Percentiles rank a stretch among this genome's conserved stretches.
Evolutionary conservation across 2,797 vertebrate genomes (phyloP).

Genomic region (Eospalax fontanierii): DNA sequence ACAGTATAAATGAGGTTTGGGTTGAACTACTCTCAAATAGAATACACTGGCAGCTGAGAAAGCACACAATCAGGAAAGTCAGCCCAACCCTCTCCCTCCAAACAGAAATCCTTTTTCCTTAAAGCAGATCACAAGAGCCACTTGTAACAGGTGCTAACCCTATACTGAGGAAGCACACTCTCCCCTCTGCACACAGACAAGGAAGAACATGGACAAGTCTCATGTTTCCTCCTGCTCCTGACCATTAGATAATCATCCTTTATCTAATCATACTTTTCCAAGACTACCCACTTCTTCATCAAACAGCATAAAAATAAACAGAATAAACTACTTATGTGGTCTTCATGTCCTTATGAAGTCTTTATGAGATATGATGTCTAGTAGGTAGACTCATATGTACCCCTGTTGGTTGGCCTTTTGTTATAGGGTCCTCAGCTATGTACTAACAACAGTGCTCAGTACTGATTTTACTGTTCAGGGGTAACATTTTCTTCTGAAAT

Average conservation of each 20-base stretch:
- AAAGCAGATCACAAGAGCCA: background rate
- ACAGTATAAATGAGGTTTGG: background rate
- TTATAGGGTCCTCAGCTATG: background rate
- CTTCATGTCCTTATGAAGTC: background rate
- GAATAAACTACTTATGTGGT: background rate
- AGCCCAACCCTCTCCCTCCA: background rate
- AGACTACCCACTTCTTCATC: background rate
- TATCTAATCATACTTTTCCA: background rate
- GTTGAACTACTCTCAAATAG: background rate
- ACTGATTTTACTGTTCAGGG: background rate
- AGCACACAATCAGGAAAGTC: background rate
- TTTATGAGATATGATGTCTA: background rate
- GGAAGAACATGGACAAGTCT: background rate
- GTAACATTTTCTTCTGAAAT: slow-evolving; percentile 2
- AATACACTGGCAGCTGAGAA: too few species aligned
- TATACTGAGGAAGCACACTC: too few species aligned
- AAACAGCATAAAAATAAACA: background rate
- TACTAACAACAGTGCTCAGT: background rate
- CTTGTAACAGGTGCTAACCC: background rate
- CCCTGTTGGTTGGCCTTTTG: background rate
- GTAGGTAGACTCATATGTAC: background rate
- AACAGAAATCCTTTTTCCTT: background rate
- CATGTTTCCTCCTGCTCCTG: background rate
- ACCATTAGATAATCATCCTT: background rate
- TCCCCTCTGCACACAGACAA: background rate